Base-by-base conservation (phyloP, 2,797 vertebrate genomes). In the Trematomus bernacchii region DNA sequence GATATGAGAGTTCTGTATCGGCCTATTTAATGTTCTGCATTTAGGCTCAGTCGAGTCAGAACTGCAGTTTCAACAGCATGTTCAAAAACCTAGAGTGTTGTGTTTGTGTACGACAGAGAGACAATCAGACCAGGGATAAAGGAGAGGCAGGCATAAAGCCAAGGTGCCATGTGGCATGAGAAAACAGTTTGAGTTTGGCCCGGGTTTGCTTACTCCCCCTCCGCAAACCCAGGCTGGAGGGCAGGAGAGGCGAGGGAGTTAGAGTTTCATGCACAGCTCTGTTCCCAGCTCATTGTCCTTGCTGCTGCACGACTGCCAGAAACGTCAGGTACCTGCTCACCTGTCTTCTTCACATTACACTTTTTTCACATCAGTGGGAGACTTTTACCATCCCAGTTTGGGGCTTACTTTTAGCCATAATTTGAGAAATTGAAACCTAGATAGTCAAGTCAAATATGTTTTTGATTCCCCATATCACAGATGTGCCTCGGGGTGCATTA, bases 91-190 rank as follows among this genome's bases (percentile, higher is more conserved):
- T 67, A 37, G 81, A 73, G 66, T 79, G 70, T 58, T 70, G 54
- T 86, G 79, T 79, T 85, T 82, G 65, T 77, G 71, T 58, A 62
- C 68, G 54, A 65, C 48, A 53, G 27, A 58, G 40, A 82, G 55
- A 79, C 66, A 66, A 76, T 73, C 66, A 53, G 73, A 66, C 1
- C 15, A 46, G 70, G 63, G 82, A 51, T 75, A 50, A 73, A 63
- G 66, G 43, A 65, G 33, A 37, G 10, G 33, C 19, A 71, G 91
- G 85, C 83, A 61, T 10, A 0, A 52, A 81, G 85, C 83, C 91
- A 86, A 75, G 80, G 71, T 85, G 83, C 80, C 80, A 64, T 84
- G 82, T 80, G 76, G 80, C 58, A 80, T 52, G 77, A 72, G 65
- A 76, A 86, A 77, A 86, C 76, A 66, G 79, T 79, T 72, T 86